Evolutionary conservation across 2,113 vertebrate genomes (phyloP).

Genomic region (Philantomba maxwellii): DNA sequence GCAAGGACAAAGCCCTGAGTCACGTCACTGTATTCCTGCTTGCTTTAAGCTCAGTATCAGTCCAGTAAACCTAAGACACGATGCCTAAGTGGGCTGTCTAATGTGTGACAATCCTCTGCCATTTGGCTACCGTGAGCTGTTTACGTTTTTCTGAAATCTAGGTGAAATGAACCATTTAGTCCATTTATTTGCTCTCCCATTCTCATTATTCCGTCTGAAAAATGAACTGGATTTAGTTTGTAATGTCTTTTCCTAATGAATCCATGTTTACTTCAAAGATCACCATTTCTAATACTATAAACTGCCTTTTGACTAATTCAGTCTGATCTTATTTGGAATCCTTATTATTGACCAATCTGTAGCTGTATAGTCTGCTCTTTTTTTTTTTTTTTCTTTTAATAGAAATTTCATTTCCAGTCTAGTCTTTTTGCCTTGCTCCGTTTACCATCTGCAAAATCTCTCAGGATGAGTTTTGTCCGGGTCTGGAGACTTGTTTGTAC

Average conservation of each 20-base stretch:
- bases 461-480: neutral
- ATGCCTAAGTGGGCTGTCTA: neutral
- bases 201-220: neutral
- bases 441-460: neutral
- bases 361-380: neutral
- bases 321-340: neutral
- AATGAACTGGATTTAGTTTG: neutral
- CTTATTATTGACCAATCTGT: neutral
- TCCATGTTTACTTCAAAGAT: neutral
- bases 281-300: neutral
- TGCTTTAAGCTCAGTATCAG: neutral
- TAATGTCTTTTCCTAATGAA: neutral
- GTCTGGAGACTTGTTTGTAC: neutral
- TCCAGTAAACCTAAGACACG: neutral
- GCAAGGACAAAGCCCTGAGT: neutral
- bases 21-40: neutral
- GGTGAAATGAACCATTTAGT: neutral
- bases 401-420: neutral
- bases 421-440: neutral
- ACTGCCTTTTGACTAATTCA: neutral
- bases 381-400: neutral
- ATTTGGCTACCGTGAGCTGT: neutral
- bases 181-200: neutral
- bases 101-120: neutral
- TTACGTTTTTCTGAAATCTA: neutral